These are phyloP conservation scores for Limnephilus rhombicus DNA, from an alignment of 2,888 invertebrate species.

Conservation along the genomic window DNA sequence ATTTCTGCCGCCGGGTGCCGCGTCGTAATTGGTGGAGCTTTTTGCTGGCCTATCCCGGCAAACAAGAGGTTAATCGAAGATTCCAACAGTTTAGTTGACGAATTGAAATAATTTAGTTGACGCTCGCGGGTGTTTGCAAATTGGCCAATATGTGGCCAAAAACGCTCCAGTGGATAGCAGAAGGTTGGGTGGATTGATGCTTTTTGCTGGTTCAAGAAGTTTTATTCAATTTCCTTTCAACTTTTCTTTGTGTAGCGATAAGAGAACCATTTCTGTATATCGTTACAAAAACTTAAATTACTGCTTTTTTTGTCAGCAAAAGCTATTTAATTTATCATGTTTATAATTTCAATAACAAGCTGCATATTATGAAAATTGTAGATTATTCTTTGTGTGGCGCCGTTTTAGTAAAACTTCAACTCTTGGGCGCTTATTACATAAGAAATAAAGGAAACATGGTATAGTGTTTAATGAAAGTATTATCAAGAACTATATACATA, in stretches of 20 bases:
- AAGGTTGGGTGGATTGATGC: not conserved
- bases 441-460: not conserved
- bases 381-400: not conserved
- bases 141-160: too few species aligned
- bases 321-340: not conserved
- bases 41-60: too few species aligned
- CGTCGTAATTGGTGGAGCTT: too few species aligned
- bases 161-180: not conserved
- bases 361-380: not conserved
- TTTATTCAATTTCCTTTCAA: not conserved
- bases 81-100: too few species aligned
- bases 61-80: too few species aligned
- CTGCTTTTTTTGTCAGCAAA: not conserved
- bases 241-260: not conserved
- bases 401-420: not conserved
- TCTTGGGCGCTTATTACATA: not conserved
- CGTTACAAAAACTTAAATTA: not conserved
- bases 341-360: not conserved
- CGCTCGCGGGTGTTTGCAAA: too few species aligned
- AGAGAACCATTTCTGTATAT: not conserved
- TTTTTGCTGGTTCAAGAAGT: conserved; percentile 44
- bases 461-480: not conserved
- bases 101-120: too few species aligned
- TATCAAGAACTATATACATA: not conserved
- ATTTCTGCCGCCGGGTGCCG: too few species aligned